Evolutionary conservation across 2,797 vertebrate species (phyloP).

Genomic region (Hydrocynus forskahlii): DNA sequence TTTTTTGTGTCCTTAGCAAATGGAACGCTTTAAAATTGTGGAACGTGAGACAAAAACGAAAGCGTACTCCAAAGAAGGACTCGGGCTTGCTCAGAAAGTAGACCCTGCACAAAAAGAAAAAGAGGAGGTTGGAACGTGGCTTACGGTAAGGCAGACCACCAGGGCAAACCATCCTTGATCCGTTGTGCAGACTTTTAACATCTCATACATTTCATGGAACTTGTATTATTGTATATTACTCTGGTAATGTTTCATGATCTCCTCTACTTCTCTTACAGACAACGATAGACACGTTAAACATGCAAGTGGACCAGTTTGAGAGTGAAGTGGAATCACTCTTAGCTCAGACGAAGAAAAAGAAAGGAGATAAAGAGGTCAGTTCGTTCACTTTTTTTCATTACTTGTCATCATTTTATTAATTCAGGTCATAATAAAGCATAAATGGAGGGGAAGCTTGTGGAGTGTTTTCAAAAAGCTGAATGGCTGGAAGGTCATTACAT

Average conservation of each 20-base stretch:
- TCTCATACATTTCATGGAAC: too few species aligned
- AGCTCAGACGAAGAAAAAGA: slow-evolving; percentile 91
- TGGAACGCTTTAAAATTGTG: slow-evolving; percentile 96
- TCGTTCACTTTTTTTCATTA: too few species aligned
- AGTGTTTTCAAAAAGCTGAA: background rate
- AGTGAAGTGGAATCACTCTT: slow-evolving; percentile 94
- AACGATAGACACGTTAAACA: slow-evolving; percentile 93
- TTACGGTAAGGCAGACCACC: slow-evolving; percentile 81
- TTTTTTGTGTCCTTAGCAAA: slow-evolving; percentile 80
- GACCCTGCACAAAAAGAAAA: slow-evolving; percentile 96
- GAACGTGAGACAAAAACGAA: slow-evolving; percentile 97
- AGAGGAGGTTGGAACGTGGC: slow-evolving; percentile 93
- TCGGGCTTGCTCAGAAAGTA: slow-evolving; percentile 93
- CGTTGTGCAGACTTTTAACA: too few species aligned
- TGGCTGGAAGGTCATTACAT: background rate
- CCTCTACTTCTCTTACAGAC: slow-evolving; percentile 71
- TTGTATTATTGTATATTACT: background rate
- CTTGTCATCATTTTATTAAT: background rate
- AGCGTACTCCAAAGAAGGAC: slow-evolving; percentile 95
- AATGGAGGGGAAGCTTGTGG: background rate
- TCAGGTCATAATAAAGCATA: background rate
- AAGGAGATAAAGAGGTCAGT: slow-evolving; percentile 91
- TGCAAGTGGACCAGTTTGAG: slow-evolving; percentile 98
- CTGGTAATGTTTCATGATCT: background rate
- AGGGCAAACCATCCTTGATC: background rate